Conservation (phyloP, 1,140 invertebrate species). For the Vanessa tameamea region DNA sequence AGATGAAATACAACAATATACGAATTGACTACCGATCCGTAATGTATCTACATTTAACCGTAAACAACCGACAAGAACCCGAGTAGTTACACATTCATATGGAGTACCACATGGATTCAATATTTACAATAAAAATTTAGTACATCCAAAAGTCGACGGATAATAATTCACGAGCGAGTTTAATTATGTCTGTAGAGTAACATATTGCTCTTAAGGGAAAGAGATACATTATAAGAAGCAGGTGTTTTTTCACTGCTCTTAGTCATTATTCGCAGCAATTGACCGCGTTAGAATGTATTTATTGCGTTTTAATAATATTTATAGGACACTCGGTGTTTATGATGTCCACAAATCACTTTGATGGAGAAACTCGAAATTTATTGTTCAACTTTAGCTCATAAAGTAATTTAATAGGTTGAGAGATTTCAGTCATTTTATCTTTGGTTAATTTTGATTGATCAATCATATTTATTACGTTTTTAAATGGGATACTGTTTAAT, state of each 20-base stretch:
- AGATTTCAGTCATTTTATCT: constrained; percentile 9
- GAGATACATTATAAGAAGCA: constrained; percentile 31
- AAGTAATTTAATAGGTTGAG: constrained; percentile 9
- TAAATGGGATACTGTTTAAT: too few species aligned
- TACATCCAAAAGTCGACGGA: too few species aligned
- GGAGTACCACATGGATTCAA: too few species aligned
- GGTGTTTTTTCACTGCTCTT: constrained; percentile 32
- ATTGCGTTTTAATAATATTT: constrained; percentile 41
- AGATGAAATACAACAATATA: too few species aligned
- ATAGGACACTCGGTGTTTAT: constrained; percentile 33
- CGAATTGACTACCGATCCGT: too few species aligned
- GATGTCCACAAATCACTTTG: constrained; percentile 26
- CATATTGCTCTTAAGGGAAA: not conserved
- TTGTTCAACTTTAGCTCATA: constrained; percentile 17
- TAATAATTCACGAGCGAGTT: not conserved
- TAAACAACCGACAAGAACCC: too few species aligned
- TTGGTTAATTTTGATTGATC: constrained; percentile 10
- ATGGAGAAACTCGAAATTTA: constrained; percentile 27
- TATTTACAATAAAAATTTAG: too few species aligned
- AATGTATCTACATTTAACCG: too few species aligned
- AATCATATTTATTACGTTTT: not conserved
- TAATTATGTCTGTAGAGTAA: not conserved
- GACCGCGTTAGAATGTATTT: constrained; percentile 19
- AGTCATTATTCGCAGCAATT: constrained; percentile 23
- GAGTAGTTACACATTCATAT: too few species aligned